phyloP scores from a whole-genome alignment of 2,797 vertebrate species.

The Hemibagrus guttatus region DNA sequence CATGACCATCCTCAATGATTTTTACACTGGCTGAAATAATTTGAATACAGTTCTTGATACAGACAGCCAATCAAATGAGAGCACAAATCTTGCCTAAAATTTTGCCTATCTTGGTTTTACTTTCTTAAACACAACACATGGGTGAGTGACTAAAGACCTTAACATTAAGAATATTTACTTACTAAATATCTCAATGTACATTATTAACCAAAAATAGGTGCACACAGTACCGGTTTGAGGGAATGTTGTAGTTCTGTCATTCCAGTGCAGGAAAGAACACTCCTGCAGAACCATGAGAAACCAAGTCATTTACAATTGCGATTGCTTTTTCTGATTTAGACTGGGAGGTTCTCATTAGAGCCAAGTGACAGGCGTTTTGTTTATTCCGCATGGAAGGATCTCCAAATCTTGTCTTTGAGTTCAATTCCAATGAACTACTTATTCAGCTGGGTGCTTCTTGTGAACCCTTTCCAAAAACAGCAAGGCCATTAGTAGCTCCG shows the following conservation, averaged over 20 bases:
- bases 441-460: slow-evolving; percentile 60
- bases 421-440: slow-evolving; percentile 60
- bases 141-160: no score
- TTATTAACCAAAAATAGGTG: not conserved
- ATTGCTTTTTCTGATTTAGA: slow-evolving; percentile 54
- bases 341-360: slow-evolving; percentile 59
- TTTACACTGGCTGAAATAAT: not conserved
- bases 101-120: not conserved
- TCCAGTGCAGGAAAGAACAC: slow-evolving; percentile 49
- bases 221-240: not conserved
- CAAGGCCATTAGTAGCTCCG: slow-evolving; percentile 68
- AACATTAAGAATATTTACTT: not conserved
- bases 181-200: not conserved
- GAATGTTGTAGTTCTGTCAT: slow-evolving; percentile 9
- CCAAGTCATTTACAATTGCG: slow-evolving; percentile 51
- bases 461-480: slow-evolving; percentile 72
- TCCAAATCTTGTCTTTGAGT: slow-evolving; percentile 60
- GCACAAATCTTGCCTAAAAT: not conserved
- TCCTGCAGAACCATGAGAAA: slow-evolving; percentile 55
- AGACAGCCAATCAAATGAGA: not conserved
- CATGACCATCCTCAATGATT: not conserved
- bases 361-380: slow-evolving; percentile 62
- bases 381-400: slow-evolving; percentile 60
- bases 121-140: not conserved
- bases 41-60: no score